These are phyloP conservation scores for Thalassophryne amazonica DNA, from an alignment of 2,797 vertebrate species.

Conservation along the genomic window DNA sequence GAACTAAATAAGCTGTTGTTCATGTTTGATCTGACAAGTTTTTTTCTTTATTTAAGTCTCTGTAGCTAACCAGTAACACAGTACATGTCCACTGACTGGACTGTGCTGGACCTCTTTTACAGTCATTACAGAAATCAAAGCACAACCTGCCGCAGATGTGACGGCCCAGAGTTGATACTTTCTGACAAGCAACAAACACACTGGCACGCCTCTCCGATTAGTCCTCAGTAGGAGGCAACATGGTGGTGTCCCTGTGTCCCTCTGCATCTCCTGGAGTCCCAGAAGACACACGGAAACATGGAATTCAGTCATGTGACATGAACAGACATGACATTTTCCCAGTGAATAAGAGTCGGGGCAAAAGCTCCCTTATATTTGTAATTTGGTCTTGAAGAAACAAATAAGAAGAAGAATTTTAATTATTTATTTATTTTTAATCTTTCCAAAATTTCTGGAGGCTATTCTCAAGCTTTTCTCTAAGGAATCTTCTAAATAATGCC, in stretches of 20 bases:
- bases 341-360: too few species aligned
- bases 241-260: too few species aligned
- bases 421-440: too few species aligned
- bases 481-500: too few species aligned
- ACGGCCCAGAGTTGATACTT: constrained; percentile 98
- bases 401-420: too few species aligned
- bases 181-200: constrained; percentile 99
- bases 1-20: constrained; percentile 73
- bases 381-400: too few species aligned
- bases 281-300: constrained; percentile 66
- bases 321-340: constrained; percentile 26
- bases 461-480: too few species aligned
- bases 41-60: too few species aligned
- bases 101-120: constrained; percentile 78
- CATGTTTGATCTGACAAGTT: constrained; percentile 52
- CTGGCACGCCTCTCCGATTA: constrained; percentile 99
- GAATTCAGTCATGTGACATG: constrained; percentile 49
- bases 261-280: constrained; percentile 89
- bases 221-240: constrained; percentile 92
- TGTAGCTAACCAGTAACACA: constrained; percentile 5
- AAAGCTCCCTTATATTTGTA: too few species aligned
- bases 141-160: constrained; percentile 98
- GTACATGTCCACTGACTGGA: constrained; percentile 24
- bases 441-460: too few species aligned
- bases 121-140: constrained; percentile 96